Percentiles rank a stretch among this genome's conserved stretches.
Evolutionary conservation across 2,888 invertebrate genomes (phyloP).

Genomic region (Sepioteuthis lessoniana): DNA sequence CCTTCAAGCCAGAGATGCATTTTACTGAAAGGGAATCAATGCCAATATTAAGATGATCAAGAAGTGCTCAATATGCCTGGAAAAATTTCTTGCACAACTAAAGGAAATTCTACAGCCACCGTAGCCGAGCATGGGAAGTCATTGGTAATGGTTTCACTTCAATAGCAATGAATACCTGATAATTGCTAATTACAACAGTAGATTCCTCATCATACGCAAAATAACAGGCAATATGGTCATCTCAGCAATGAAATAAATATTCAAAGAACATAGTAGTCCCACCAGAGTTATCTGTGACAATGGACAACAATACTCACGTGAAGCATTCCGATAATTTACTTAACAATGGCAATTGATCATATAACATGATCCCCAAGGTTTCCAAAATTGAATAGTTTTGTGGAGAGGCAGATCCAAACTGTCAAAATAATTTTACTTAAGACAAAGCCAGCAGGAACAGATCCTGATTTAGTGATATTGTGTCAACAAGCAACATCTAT

Average conservation of each 20-base stretch:
- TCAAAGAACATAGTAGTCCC: constrained; percentile 50
- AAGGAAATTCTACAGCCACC: constrained; percentile 50
- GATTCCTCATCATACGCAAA: constrained; percentile 44
- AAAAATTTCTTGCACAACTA: constrained; percentile 41
- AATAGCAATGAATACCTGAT: constrained; percentile 49
- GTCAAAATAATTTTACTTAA: constrained; percentile 36
- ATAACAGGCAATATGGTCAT: background rate
- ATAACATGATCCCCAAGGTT: constrained; percentile 47
- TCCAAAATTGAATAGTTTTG: constrained; percentile 49
- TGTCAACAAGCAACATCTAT: constrained; percentile 24
- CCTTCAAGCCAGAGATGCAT: constrained; percentile 49
- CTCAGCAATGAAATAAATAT: constrained; percentile 41
- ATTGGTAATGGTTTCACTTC: constrained; percentile 52
- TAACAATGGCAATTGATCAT: constrained; percentile 39
- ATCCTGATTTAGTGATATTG: background rate
- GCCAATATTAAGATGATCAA: constrained; percentile 52
- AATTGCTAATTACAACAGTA: constrained; percentile 50
- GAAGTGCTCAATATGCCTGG: constrained; percentile 51
- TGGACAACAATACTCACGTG: constrained; percentile 48
- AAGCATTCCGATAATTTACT: constrained; percentile 38
- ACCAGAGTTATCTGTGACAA: constrained; percentile 44
- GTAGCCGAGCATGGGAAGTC: constrained; percentile 51
- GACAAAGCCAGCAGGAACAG: too few relatives aligned
- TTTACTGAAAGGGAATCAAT: constrained; percentile 52
- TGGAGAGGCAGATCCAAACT: constrained; percentile 41